These are phyloP conservation scores for Illadopsis cleaveri DNA, from an alignment of 2,113 vertebrate genomes.

Conservation along the genomic window DNA sequence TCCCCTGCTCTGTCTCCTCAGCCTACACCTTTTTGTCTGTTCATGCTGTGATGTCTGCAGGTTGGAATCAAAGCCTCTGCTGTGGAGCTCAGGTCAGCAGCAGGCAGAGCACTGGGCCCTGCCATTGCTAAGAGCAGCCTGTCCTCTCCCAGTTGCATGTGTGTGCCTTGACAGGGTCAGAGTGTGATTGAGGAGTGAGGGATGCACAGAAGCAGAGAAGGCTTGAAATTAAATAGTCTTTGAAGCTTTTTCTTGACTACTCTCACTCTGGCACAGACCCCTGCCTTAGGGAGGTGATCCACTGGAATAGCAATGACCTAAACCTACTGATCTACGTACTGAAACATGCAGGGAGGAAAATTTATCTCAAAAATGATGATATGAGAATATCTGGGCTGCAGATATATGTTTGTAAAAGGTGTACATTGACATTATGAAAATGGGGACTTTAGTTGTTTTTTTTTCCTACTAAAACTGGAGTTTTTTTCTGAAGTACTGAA, in stretches of 20 bases:
- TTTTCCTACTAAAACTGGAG: neutral
- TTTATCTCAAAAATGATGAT: neutral
- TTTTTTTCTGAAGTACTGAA: neutral
- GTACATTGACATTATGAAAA: neutral
- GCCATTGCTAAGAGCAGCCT: neutral
- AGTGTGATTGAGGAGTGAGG: neutral
- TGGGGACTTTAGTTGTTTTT: neutral
- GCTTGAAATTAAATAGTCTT: slow-evolving; percentile 59
- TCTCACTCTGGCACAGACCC: slow-evolving; percentile 9
- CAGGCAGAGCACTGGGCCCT: neutral
- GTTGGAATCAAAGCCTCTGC: neutral
- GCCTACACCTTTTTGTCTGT: neutral
- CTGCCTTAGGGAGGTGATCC: slow-evolving; percentile 13
- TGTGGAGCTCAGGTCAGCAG: neutral
- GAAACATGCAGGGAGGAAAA: neutral
- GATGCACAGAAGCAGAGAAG: slow-evolving; percentile 21
- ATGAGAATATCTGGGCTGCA: neutral
- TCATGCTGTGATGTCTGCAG: neutral
- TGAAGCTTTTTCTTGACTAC: slow-evolving; percentile 42
- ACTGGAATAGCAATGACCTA: slow-evolving; percentile 46
- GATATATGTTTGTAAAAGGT: neutral
- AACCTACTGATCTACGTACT: neutral
- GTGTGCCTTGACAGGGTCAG: neutral
- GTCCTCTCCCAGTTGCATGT: neutral
- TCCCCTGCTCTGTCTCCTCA: neutral